Evolutionary conservation across 2,888 invertebrate species (phyloP).

Genomic region (Ashinkailepas kermadecensis): DNA sequence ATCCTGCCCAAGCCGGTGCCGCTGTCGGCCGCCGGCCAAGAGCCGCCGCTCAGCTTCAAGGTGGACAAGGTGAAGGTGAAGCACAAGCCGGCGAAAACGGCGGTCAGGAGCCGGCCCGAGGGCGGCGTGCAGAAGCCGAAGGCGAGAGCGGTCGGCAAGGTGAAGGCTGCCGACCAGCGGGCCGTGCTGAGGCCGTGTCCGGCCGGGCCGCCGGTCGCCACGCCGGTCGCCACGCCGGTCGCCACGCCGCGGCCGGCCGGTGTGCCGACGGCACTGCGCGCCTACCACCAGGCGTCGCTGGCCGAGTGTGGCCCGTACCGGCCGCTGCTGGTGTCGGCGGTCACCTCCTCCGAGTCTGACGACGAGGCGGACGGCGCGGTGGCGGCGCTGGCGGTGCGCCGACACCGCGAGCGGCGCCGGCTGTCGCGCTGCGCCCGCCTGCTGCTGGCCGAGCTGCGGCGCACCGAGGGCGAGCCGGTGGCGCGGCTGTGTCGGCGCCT

Average conservation of each 20-base stretch:
- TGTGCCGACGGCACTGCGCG: neutral
- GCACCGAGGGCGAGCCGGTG: neutral
- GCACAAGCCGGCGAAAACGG: neutral
- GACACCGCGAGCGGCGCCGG: slow-evolving; percentile 1
- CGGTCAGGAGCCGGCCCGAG: neutral
- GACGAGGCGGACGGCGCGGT: neutral
- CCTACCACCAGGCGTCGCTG: neutral
- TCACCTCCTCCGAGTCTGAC: neutral
- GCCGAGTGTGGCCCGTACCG: neutral
- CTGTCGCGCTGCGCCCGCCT: neutral
- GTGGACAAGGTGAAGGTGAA: neutral
- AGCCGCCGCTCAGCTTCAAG: neutral
- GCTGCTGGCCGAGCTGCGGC: neutral
- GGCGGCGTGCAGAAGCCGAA: neutral
- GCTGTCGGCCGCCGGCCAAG: neutral
- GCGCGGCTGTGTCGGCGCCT: neutral
- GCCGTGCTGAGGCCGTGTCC: neutral
- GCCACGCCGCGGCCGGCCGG: neutral
- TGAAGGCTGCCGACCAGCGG: neutral
- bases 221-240: no score
- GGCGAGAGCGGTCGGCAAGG: neutral
- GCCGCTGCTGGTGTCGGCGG: neutral
- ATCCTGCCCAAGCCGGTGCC: neutral
- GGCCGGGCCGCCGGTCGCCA: no score
- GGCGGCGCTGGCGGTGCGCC: neutral